phyloP scores from a whole-genome alignment of 2,888 invertebrate genomes.

The Germaria angustata region DNA sequence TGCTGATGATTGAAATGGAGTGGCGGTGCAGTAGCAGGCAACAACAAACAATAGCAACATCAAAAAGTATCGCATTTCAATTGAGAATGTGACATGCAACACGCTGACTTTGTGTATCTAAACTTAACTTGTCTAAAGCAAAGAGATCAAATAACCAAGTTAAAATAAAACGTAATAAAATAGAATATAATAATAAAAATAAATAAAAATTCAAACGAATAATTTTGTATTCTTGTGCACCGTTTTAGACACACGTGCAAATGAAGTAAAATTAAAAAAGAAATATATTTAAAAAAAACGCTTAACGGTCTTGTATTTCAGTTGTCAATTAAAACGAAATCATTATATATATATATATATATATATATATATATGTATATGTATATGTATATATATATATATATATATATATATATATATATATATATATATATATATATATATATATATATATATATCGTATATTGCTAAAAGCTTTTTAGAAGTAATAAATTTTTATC shows the following conservation, averaged over 20 bases:
- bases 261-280: neutral
- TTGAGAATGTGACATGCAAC: constrained; percentile 36
- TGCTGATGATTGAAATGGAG: constrained; percentile 37
- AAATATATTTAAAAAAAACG: neutral
- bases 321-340: constrained; percentile 34
- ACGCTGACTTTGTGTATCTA: neutral
- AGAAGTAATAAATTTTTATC: no score
- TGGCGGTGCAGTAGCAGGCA: constrained; percentile 17
- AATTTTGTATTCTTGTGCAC: neutral
- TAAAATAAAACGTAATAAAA: constrained; percentile 21
- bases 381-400: no score
- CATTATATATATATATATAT: no score
- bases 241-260: constrained; percentile 2
- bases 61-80: constrained; percentile 38
- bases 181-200: neutral
- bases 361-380: no score
- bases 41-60: neutral
- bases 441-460: no score
- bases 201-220: neutral
- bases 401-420: no score
- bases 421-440: no score
- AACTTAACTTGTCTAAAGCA: constrained; percentile 42
- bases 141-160: constrained; percentile 41
- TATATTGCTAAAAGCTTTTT: no score
- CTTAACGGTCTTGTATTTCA: neutral